phyloP scores from a whole-genome alignment of 2,888 invertebrate species.

The Plebejus melissa region DNA sequence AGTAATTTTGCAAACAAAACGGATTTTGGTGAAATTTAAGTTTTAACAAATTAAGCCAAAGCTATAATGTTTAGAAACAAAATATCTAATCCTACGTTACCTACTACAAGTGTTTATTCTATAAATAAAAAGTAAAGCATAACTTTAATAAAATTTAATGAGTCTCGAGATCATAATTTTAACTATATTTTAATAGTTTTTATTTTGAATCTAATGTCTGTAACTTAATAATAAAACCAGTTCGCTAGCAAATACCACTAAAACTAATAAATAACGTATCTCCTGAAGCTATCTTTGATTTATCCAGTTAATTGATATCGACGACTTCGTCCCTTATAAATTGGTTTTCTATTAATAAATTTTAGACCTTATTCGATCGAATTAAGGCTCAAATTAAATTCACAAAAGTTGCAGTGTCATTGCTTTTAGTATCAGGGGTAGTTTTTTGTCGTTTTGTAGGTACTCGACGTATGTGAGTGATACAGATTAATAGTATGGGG shows the following conservation, averaged over 20 bases:
- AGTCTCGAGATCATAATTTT: no score
- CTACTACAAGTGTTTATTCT: no score
- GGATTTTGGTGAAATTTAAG: no score
- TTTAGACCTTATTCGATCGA: background rate
- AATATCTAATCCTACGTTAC: no score
- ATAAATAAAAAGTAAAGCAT: no score
- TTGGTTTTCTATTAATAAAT: background rate
- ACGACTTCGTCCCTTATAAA: slow-evolving; percentile 18
- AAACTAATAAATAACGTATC: background rate
- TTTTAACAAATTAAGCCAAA: no score
- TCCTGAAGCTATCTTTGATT: slow-evolving; percentile 21
- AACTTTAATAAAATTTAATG: no score
- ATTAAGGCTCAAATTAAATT: slow-evolving; percentile 18
- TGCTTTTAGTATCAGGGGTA: slow-evolving; percentile 34
- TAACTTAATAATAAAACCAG: no score
- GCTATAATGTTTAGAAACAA: no score
- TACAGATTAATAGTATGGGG: slow-evolving; percentile 26
- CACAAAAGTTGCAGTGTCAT: slow-evolving; percentile 35
- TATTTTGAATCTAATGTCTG: no score
- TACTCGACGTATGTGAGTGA: slow-evolving; percentile 20
- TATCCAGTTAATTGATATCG: background rate
- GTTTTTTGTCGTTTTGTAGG: slow-evolving; percentile 27
- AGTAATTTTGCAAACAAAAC: no score
- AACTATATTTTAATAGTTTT: no score
- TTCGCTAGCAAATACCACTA: background rate